Evolutionary conservation across 2,888 invertebrate genomes (phyloP).

Genomic region (Apamea epomidion): DNA sequence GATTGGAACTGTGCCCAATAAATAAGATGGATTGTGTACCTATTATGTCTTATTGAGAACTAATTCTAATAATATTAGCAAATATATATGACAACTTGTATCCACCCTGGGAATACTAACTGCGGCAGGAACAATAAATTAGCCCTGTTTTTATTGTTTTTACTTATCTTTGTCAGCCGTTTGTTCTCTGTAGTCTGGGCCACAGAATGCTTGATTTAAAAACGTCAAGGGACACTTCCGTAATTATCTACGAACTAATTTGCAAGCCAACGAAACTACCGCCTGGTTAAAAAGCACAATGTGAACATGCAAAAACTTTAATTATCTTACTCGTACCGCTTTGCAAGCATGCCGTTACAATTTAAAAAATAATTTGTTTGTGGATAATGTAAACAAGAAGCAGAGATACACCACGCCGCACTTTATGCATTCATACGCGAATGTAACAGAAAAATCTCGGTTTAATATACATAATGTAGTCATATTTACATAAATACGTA

Average conservation of each 20-base stretch:
- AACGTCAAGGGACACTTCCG: not conserved
- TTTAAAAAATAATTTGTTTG: conserved; percentile 49
- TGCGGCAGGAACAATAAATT: conserved; percentile 1
- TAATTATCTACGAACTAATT: conserved; percentile 25
- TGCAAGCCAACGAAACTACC: conserved; percentile 27
- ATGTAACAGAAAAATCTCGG: conserved; percentile 77
- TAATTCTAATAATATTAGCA: conserved; percentile 13
- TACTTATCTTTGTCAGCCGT: conserved; percentile 10
- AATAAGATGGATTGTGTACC: not conserved
- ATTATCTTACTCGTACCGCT: conserved; percentile 44
- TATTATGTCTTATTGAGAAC: conserved; percentile 7
- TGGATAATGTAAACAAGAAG: conserved; percentile 55
- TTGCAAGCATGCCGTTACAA: conserved; percentile 37
- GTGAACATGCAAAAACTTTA: conserved; percentile 40
- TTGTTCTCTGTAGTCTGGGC: not conserved
- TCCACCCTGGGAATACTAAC: conserved; percentile 10
- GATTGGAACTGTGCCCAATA: conserved; percentile 10
- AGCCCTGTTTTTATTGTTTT: not conserved
- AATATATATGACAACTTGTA: conserved; percentile 28
- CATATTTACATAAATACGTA: conserved; percentile 80
- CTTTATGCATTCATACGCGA: conserved; percentile 65
- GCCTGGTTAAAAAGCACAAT: conserved; percentile 12
- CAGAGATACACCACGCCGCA: conserved; percentile 48
- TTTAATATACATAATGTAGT: conserved; percentile 77
- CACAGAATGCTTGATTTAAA: conserved; percentile 24